These are phyloP conservation scores for Leucozona laternaria DNA, from an alignment of 2,888 invertebrate genomes.

Conservation along the genomic window DNA sequence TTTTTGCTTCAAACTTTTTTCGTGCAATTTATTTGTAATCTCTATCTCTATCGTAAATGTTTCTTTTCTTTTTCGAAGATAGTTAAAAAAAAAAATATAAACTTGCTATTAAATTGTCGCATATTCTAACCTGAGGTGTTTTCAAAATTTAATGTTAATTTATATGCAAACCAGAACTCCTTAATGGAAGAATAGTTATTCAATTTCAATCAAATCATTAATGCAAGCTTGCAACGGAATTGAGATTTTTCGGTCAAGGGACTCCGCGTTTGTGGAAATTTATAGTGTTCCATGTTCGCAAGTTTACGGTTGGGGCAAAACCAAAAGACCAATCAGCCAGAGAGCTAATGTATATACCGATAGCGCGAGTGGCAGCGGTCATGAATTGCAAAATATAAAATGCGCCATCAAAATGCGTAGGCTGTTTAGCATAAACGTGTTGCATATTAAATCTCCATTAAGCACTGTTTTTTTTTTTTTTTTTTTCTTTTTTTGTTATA, in stretches of 20 bases:
- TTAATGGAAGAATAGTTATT: conserved; percentile 35
- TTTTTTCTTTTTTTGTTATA: background rate
- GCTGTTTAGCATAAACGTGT: conserved; percentile 37
- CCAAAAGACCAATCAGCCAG: conserved; percentile 22
- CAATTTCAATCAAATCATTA: no score
- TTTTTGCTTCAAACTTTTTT: no score
- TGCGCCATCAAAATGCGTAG: conserved; percentile 48
- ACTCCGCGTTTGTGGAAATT: conserved; percentile 50
- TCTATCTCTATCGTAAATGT: no score
- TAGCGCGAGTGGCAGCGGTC: background rate
- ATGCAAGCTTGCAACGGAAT: conserved; percentile 46
- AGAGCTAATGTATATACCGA: background rate
- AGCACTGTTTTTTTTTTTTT: background rate
- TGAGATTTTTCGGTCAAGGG: conserved; percentile 70
- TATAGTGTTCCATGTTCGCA: conserved; percentile 40
- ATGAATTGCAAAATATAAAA: conserved; percentile 55
- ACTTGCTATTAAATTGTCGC: background rate
- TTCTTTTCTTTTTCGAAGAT: no score
- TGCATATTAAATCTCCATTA: conserved; percentile 23
- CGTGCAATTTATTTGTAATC: no score
- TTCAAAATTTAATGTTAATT: background rate
- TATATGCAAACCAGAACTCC: conserved; percentile 38
- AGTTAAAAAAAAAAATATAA: background rate
- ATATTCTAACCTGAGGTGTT: background rate
- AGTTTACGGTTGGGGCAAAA: background rate